Conservation (phyloP, 2,888 invertebrate genomes). For the Eurytoma adleriae region DNA sequence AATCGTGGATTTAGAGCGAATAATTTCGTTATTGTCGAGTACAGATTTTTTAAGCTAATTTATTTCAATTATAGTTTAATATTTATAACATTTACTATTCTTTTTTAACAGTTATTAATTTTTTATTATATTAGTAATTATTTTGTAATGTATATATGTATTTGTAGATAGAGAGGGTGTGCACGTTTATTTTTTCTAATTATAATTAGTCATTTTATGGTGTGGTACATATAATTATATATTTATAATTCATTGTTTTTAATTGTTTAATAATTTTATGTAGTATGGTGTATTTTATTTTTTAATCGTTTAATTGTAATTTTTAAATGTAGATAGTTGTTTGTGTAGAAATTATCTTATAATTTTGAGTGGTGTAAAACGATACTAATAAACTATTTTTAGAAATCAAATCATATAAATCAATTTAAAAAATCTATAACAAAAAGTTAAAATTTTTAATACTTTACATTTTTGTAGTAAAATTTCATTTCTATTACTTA, state of each 20-base stretch:
- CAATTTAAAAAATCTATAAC: too few relatives aligned
- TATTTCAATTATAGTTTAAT: slow-evolving; percentile 17
- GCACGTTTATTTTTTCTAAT: slow-evolving; percentile 26
- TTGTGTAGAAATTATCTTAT: too few relatives aligned
- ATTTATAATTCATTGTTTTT: neutral
- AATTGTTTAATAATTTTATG: neutral
- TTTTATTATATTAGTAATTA: neutral
- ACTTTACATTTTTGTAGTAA: too few relatives aligned
- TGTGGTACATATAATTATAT: neutral
- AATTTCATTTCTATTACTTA: too few relatives aligned
- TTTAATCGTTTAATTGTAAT: neutral
- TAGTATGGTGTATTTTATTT: slow-evolving; percentile 12
- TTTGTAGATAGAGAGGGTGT: slow-evolving; percentile 29
- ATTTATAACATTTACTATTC: slow-evolving; percentile 10
- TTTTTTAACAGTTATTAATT: slow-evolving; percentile 25
- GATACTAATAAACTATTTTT: too few relatives aligned
- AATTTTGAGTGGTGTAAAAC: too few relatives aligned
- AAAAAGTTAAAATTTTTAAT: too few relatives aligned
- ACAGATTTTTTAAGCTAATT: slow-evolving; percentile 12
- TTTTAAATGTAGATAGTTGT: too few relatives aligned
- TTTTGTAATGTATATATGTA: neutral
- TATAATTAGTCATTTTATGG: slow-evolving; percentile 3
- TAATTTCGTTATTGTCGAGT: slow-evolving; percentile 17
- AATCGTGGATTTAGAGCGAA: neutral
- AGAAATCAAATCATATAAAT: too few relatives aligned